A percentile compares a stretch with the other conserved stretches of the same genome.
Conservation (phyloP, 2,888 invertebrate species). For the Ethmia dodecea region DNA sequence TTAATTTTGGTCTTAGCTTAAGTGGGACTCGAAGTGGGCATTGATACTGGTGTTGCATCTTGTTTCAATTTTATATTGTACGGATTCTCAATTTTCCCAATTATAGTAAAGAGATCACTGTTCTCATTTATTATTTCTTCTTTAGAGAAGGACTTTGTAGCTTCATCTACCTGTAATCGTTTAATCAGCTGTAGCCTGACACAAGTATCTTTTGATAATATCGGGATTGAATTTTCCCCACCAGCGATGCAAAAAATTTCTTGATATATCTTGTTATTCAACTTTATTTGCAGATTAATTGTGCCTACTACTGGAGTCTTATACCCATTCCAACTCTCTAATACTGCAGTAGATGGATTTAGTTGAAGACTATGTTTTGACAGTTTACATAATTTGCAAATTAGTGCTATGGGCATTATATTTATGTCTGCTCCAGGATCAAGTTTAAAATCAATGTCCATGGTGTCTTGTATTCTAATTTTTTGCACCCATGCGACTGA, state of each 20-base stretch:
- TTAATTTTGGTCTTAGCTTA: too few species aligned
- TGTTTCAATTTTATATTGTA: neutral
- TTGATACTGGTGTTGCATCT: neutral
- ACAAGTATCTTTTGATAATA: neutral
- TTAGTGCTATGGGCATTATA: neutral
- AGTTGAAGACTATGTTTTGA: neutral
- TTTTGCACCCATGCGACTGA: neutral
- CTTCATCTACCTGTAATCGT: neutral
- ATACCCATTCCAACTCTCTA: neutral
- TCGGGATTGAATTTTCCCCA: neutral
- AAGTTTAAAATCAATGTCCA: neutral
- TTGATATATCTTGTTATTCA: neutral
- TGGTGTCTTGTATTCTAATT: neutral
- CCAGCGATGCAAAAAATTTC: neutral
- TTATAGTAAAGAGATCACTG: neutral
- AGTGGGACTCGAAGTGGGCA: too few species aligned
- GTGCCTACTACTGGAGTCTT: neutral
- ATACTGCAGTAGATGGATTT: neutral
- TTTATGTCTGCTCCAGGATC: neutral
- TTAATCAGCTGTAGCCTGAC: neutral
- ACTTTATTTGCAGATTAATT: neutral
- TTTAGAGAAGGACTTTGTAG: neutral
- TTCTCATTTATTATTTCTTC: neutral
- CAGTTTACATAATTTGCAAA: neutral
- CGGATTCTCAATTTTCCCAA: neutral